phyloP scores from a whole-genome alignment of 2,113 vertebrate genomes.

The Pollachius pollachius region DNA sequence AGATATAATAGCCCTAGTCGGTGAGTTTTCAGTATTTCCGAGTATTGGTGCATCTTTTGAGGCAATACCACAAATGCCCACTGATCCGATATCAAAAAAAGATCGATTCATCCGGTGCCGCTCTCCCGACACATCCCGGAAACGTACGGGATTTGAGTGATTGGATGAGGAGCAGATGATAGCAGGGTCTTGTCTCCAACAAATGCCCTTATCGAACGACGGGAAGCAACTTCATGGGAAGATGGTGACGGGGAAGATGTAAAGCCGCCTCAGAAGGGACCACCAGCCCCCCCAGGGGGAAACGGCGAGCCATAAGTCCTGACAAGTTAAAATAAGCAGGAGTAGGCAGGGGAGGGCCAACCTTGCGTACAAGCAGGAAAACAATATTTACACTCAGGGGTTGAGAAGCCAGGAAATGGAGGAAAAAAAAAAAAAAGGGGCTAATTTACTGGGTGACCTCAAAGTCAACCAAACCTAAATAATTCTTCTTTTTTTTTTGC shows the following conservation, averaged over 20 bases:
- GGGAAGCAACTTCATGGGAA: slow-evolving; percentile 36
- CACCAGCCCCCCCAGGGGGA: neutral
- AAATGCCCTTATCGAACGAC: slow-evolving; percentile 65
- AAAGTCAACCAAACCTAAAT: slow-evolving; percentile 83
- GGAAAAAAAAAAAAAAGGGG: slow-evolving; percentile 69
- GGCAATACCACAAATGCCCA: too few species aligned
- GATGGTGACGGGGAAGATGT: slow-evolving; percentile 22
- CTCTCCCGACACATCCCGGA: too few species aligned
- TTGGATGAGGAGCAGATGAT: slow-evolving; percentile 53
- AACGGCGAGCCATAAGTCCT: slow-evolving; percentile 37
- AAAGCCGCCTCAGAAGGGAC: neutral
- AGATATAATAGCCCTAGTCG: too few species aligned
- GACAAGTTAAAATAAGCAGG: slow-evolving; percentile 82
- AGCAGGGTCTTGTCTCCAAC: slow-evolving; percentile 11
- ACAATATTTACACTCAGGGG: slow-evolving; percentile 85
- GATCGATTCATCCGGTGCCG: too few species aligned
- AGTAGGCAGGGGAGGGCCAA: slow-evolving; percentile 70
- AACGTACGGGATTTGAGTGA: too few species aligned
- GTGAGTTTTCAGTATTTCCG: too few species aligned
- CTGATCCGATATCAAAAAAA: too few species aligned
- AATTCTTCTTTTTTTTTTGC: slow-evolving; percentile 80
- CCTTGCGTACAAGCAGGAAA: slow-evolving; percentile 83
- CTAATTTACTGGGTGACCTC: slow-evolving; percentile 85
- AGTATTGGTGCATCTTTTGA: too few species aligned
- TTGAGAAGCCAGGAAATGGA: slow-evolving; percentile 82